phyloP scores from a whole-genome alignment of 2,888 invertebrate species.

The Trypoxylon attenuatum region DNA sequence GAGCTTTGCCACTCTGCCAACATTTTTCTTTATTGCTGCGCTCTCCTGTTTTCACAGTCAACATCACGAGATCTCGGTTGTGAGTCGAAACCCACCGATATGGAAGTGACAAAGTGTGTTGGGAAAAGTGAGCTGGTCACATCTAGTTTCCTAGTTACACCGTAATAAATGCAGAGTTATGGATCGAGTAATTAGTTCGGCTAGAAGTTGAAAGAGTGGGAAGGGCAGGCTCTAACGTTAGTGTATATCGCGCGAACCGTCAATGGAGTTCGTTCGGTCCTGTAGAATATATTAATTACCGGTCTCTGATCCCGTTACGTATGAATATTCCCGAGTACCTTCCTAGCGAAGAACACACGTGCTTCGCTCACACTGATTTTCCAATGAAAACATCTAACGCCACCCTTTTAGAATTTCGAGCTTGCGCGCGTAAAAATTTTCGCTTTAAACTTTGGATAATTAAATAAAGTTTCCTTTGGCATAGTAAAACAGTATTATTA shows the following conservation, averaged over 20 bases:
- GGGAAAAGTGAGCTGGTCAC: conserved; percentile 14
- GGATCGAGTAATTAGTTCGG: conserved; percentile 58
- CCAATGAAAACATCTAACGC: too few relatives aligned
- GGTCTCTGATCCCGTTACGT: conserved; percentile 18
- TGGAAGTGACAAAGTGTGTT: neutral
- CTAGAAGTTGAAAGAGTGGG: conserved; percentile 53
- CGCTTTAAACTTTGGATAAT: too few relatives aligned
- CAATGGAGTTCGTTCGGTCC: conserved; percentile 34
- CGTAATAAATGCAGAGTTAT: conserved; percentile 62
- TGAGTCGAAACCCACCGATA: neutral
- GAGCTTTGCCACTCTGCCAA: too few relatives aligned
- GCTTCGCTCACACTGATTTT: too few relatives aligned
- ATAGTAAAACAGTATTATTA: too few relatives aligned
- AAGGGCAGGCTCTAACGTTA: too few relatives aligned
- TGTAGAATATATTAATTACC: conserved; percentile 51
- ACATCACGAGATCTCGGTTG: too few relatives aligned
- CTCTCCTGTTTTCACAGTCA: too few relatives aligned
- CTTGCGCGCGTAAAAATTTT: too few relatives aligned
- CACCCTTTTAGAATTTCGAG: too few relatives aligned
- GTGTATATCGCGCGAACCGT: conserved; percentile 27
- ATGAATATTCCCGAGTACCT: conserved; percentile 38
- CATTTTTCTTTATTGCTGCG: too few relatives aligned
- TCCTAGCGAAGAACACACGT: neutral
- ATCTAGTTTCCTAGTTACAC: conserved; percentile 38
- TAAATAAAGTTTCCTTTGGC: too few relatives aligned